Base-by-base conservation (phyloP, 2,113 vertebrate species). In the Sebastes schlegelii region DNA sequence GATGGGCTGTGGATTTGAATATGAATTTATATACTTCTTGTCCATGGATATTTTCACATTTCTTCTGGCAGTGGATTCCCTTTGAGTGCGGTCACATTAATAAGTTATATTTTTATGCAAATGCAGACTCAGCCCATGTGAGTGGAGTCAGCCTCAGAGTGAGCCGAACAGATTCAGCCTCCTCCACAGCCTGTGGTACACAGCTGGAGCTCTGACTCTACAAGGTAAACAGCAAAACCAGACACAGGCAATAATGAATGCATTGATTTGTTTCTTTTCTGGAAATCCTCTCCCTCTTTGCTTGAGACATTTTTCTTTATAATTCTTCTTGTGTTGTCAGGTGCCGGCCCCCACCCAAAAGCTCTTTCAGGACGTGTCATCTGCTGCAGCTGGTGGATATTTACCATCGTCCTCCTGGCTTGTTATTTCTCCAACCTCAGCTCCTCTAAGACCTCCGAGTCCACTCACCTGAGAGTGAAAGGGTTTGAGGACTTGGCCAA, bases 401-500 rank as follows among this genome's bases (percentile, higher is more conserved):
- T 97, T 81, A 92, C 94, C 34, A 84, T 97, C 0, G 91, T 96
- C 17, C 84, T 98, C 61, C 83, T 98, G 90, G 95, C 96, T 0
- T 96, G 95, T 74, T 98, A 98, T 91, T 95, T 96, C 5, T 96
- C 97, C 84, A 96, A 95, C 88, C 95, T 97, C 88, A 96, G 93
- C 0, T 94, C 95, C 1, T 91, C 95, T 48, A 92, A 95, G 82
- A 87, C 87, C 69, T 82, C 95, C 0, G 94, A 96, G 52, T 94
- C 91, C 0, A 87, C 94, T 49, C 93, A 95, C 5, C 86, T 95
- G 8, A 84, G 67, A 19, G 94, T 98, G 79, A 95, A 96, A 91
- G 96, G 94, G 1, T 97, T 98, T 9, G 96, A 97, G 71, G 97
- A 98, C 63, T 93, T 98, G 21, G 95, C 97, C 89, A 96, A 95